phyloP scores from a whole-genome alignment of 1,140 invertebrate genomes.

The Eueides isabella region DNA sequence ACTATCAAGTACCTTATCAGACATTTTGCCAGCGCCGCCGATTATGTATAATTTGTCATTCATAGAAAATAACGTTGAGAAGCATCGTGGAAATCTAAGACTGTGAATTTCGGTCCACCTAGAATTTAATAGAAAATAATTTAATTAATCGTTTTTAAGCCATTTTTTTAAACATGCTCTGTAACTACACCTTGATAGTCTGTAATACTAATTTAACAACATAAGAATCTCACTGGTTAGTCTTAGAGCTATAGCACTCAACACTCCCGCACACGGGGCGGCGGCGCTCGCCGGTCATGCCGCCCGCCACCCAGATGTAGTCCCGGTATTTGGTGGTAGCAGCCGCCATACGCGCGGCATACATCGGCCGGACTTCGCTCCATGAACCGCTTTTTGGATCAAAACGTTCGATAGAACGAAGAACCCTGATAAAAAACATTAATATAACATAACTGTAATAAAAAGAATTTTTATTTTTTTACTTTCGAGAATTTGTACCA shows the following conservation, averaged over 20 bases:
- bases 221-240: slow-evolving; percentile 82
- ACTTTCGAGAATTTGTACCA: no score
- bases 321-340: slow-evolving; percentile 83
- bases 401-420: slow-evolving; percentile 83
- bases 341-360: slow-evolving; percentile 81
- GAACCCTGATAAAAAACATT: slow-evolving; percentile 64
- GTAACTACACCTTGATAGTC: no score
- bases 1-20: slow-evolving; percentile 60
- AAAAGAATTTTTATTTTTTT: neutral
- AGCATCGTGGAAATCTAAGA: slow-evolving; percentile 80
- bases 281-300: slow-evolving; percentile 83
- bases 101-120: slow-evolving; percentile 83
- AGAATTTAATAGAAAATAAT: slow-evolving; percentile 37
- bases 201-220: no score
- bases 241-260: slow-evolving; percentile 84
- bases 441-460: neutral
- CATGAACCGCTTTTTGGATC: slow-evolving; percentile 81
- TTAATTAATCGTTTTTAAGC: no score
- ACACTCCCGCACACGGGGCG: slow-evolving; percentile 81
- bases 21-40: slow-evolving; percentile 82
- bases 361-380: slow-evolving; percentile 82
- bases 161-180: no score
- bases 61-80: slow-evolving; percentile 82
- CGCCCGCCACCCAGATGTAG: slow-evolving; percentile 86
- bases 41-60: slow-evolving; percentile 83